Conservation (phyloP, 2,888 invertebrate species). For the Noctua pronuba region DNA sequence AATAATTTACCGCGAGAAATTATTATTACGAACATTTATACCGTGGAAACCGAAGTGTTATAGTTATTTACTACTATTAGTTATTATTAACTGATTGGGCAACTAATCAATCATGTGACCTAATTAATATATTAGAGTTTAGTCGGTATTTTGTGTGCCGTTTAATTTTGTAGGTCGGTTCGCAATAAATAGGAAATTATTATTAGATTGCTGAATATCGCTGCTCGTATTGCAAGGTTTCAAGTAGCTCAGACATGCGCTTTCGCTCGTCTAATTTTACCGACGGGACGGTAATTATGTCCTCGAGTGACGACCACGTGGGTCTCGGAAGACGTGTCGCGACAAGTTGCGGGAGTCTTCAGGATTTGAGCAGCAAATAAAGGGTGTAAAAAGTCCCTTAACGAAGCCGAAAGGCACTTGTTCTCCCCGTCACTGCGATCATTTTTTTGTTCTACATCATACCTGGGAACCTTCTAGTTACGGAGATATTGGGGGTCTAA, state of each 20-base stretch:
- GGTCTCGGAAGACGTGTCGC: background rate
- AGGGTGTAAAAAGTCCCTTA: too few species aligned
- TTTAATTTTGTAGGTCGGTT: conserved; percentile 18
- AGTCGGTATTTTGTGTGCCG: conserved; percentile 6
- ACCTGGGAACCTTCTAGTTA: too few species aligned
- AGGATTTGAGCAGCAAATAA: background rate
- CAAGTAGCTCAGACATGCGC: background rate
- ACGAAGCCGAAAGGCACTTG: too few species aligned
- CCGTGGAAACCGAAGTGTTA: conserved; percentile 19
- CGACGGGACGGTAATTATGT: background rate
- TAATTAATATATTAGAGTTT: conserved; percentile 44
- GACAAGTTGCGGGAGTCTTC: background rate
- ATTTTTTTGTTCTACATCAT: too few species aligned
- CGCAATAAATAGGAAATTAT: background rate
- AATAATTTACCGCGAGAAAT: conserved; percentile 46
- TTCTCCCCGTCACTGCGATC: too few species aligned
- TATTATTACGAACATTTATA: conserved; percentile 45
- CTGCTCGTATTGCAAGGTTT: background rate
- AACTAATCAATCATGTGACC: conserved; percentile 38
- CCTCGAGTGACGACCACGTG: background rate
- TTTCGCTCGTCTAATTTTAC: background rate
- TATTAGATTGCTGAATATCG: background rate
- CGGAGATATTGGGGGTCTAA: too few species aligned
- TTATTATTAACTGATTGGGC: conserved; percentile 32
- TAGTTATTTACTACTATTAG: conserved; percentile 25